Evolutionary conservation across 2,113 vertebrate species (phyloP), one percentile per base, ranked within the genome.

Genomic region (Aphelocoma coerulescens): DNA sequence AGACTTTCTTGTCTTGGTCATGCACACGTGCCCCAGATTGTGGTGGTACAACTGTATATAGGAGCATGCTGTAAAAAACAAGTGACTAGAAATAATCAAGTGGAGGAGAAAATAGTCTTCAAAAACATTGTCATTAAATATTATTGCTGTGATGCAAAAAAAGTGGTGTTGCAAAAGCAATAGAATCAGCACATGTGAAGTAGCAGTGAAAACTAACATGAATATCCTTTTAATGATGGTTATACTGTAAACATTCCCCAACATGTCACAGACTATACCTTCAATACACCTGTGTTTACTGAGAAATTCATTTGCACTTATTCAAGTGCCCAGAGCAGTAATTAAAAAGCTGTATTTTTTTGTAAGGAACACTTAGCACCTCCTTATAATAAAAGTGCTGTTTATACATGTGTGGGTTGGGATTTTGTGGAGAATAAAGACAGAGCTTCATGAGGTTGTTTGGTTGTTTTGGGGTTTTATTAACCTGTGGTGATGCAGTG

Each of bases 381-480:
- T 72, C 16, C 11, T 7, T 27, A 8, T 20, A 82, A 58, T 24
- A 57, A 32, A 86, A 52, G 3, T 22, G 14, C 3, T 20, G 4
- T 18, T 62, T 24, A 33, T 32, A 59, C 15, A 32, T 4, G 0
- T 1, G 1, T 30, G 17, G 16, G 4, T 30, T 84, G 23, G 21
- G 24, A 77, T 69, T 84, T 84, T 24, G 68, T 28, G 11, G 19
- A 84, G 14, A 52, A 41, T 6, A 9, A 11, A 72, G 32, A 32
- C 20, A 48, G 9, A 67, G 4, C 22, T 74, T 26, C 4, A 4
- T 44, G 3, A 0, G 0, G 1, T 26, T 52, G 20, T 51, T 39
- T 35, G 4, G 19, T 55, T 61, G 14, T 10, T 15, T 24, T 8
- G 14, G 4, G 3, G 13, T 46, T 43, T 87, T 72, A 26, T 46